phyloP scores from a whole-genome alignment of 35 echinoderm and acorn worm species.

The Ptychodera flava region DNA sequence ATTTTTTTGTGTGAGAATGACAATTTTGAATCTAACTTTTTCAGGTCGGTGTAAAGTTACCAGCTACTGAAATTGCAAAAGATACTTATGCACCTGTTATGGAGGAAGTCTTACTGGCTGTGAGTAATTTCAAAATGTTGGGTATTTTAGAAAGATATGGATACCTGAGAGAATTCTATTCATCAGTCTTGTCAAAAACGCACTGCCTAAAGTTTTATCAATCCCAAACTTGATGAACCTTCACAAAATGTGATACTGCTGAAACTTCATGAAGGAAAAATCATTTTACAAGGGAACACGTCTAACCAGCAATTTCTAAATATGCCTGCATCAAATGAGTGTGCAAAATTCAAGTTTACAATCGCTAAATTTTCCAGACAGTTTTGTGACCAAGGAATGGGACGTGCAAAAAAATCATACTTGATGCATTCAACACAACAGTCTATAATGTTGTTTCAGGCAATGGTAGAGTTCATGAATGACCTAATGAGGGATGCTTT shows the following conservation, averaged over 20 bases:
- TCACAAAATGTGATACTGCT: too few relatives aligned
- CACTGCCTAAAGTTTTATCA: background rate
- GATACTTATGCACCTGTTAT: slow-evolving; percentile 51
- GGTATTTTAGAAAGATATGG: slow-evolving; percentile 1
- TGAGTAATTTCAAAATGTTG: slow-evolving; percentile 23
- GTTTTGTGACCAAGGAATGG: too few relatives aligned
- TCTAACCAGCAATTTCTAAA: background rate
- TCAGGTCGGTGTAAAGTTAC: slow-evolving; percentile 85
- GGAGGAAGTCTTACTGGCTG: slow-evolving; percentile 70
- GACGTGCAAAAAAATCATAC: too few relatives aligned
- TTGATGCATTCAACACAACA: too few relatives aligned
- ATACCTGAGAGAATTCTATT: background rate
- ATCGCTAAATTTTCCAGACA: too few relatives aligned
- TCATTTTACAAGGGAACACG: background rate
- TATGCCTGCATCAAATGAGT: too few relatives aligned
- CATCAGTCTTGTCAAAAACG: background rate
- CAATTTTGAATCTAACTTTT: too few relatives aligned
- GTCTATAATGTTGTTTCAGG: too few relatives aligned
- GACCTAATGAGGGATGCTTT: slow-evolving; percentile 50
- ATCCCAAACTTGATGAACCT: background rate
- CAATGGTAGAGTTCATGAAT: slow-evolving; percentile 62
- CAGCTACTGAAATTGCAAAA: slow-evolving; percentile 49
- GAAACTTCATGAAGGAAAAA: background rate
- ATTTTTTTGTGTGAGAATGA: too few relatives aligned
- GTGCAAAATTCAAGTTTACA: too few relatives aligned